These are phyloP conservation scores for Aricia artaxerxes DNA, from an alignment of 2,888 invertebrate genomes.

Conservation along the genomic window DNA sequence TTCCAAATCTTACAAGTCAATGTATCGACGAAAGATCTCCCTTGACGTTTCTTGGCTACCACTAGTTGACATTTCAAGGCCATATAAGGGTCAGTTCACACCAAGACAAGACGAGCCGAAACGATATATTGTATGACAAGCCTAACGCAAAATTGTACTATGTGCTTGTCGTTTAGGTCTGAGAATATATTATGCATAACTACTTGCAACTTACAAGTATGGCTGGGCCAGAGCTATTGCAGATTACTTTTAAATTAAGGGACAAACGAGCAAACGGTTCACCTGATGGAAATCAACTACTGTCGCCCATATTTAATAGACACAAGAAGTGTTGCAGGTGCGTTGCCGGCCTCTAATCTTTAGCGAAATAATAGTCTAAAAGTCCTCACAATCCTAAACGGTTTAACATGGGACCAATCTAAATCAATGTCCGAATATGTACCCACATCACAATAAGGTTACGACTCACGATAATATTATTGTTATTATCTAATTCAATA, in stretches of 20 bases:
- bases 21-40: background rate
- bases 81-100: background rate
- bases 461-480: background rate
- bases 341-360: too few species aligned
- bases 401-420: background rate
- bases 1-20: background rate
- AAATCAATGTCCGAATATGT: background rate
- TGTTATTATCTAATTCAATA: conserved; percentile 26
- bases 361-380: too few species aligned
- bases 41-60: background rate
- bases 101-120: background rate
- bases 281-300: too few species aligned
- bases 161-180: too few species aligned
- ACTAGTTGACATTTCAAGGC: background rate
- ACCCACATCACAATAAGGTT: background rate
- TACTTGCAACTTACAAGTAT: too few species aligned
- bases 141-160: background rate
- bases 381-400: background rate
- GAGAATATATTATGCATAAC: too few species aligned
- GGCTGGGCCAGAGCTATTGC: too few species aligned
- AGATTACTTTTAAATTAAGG: too few species aligned
- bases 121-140: background rate
- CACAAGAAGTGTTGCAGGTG: too few species aligned
- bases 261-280: too few species aligned
- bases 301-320: too few species aligned